Evolutionary conservation across 2,888 invertebrate genomes (phyloP), one percentile per base, ranked within the genome.

Genomic region (Leucophenga maculata): DNA sequence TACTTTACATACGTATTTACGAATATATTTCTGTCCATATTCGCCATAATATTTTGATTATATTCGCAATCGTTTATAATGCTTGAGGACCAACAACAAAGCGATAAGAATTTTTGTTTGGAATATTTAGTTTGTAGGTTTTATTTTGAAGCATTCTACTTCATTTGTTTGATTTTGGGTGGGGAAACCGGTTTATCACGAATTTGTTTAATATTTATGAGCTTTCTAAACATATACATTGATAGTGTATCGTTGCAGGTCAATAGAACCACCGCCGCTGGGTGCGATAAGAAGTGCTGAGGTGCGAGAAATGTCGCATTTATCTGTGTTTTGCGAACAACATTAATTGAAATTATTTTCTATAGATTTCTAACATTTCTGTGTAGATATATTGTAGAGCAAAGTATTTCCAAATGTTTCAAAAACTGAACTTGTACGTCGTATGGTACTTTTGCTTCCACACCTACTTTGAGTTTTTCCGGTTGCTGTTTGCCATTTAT

Each of bases 151-250:
- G 39, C 39, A 39, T 39, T 74, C 69, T 65, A 46, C 62, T 50
- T 20, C 22, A 14, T 20, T 52, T 60, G 44, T 31, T 60, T 46
- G 22, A 20, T 52, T 64, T 55, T 73, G 76, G 81, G 78, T 67
- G 83, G 80, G 67, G 71, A 84, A 85, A 82, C 84, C 75, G 79
- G 85, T 85, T 80, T 77, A 79, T 79, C 75, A 80, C 76, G 67
- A 68, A 72, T 70, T 76, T 69, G 73, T 74, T 52, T 70, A 70
- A 72, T 72, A 73, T 72, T 52, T 52, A 50, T 31, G 59, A 71
- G 57, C 57, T 32, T 60, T 60, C 60, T 60, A 60, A 60, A 39
- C 20, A 60, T 26, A 14, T 18, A 39, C 20, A 18, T 39, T 39
- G 60, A 60, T 60, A 60, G 20, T 39, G 39, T 60, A 60, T 60